Percentiles rank a stretch among this genome's conserved stretches.
These are phyloP conservation scores for Pterostichus niger DNA, from an alignment of 2,888 invertebrate genomes.

Conservation along the genomic window DNA sequence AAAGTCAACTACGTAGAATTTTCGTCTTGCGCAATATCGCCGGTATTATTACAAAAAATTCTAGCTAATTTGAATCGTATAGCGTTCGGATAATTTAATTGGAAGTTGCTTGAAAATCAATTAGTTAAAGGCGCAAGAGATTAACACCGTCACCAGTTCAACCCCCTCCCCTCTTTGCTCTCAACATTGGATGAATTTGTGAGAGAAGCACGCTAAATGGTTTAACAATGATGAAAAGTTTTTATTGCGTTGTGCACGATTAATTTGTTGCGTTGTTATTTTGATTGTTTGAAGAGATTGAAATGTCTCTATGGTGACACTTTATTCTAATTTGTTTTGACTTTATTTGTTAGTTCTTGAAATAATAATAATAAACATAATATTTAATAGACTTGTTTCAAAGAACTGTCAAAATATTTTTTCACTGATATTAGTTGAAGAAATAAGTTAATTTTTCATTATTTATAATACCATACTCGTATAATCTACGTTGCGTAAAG, in stretches of 20 bases:
- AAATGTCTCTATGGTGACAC: too few relatives aligned
- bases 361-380: too few relatives aligned
- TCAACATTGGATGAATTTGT: not conserved
- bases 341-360: too few relatives aligned
- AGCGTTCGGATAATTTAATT: constrained; percentile 47
- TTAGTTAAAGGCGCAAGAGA: constrained; percentile 1
- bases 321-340: too few relatives aligned
- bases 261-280: too few relatives aligned
- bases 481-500: too few relatives aligned
- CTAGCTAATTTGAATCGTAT: constrained; percentile 7
- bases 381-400: too few relatives aligned
- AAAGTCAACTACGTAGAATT: constrained; percentile 18
- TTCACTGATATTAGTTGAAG: too few relatives aligned
- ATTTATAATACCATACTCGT: too few relatives aligned
- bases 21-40: constrained; percentile 14
- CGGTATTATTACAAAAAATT: constrained; percentile 37
- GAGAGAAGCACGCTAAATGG: not conserved
- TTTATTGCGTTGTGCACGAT: not conserved
- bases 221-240: constrained; percentile 16
- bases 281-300: too few relatives aligned
- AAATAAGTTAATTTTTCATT: too few relatives aligned
- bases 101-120: constrained; percentile 18
- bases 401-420: too few relatives aligned
- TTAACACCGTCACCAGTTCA: not conserved
- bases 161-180: not conserved